Percentiles rank a stretch among this genome's conserved stretches.
Conservation (phyloP, 2,888 invertebrate genomes). For the Eurytoma californica region DNA sequence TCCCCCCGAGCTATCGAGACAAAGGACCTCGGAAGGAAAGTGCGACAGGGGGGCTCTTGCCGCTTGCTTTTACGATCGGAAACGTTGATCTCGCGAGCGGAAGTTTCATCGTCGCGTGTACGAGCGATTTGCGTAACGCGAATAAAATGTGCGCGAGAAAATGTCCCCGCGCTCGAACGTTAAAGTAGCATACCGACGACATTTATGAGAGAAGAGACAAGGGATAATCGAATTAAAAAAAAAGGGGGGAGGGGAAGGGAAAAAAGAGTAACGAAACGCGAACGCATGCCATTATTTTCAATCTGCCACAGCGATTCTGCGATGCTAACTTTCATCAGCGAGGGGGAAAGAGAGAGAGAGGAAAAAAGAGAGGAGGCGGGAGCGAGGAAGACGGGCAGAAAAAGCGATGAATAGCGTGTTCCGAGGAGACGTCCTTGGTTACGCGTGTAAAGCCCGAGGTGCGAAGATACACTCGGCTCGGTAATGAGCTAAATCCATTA, state of each 20-base stretch:
- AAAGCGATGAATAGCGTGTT: conserved; percentile 49
- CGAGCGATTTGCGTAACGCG: no score
- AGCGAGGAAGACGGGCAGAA: background rate
- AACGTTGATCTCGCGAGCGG: no score
- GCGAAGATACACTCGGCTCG: conserved; percentile 58
- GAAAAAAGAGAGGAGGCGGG: background rate
- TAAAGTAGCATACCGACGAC: no score
- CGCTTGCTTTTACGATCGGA: no score
- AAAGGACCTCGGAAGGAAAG: conserved; percentile 9
- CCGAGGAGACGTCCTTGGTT: conserved; percentile 60
- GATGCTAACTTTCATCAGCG: background rate
- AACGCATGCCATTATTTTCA: background rate
- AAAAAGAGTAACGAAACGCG: background rate
- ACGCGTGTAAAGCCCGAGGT: conserved; percentile 59
- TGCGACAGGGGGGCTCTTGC: no score
- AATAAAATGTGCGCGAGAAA: no score
- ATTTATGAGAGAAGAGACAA: no score
- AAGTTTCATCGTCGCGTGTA: no score
- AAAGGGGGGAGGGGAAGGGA: background rate
- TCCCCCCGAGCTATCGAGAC: conserved; percentile 5
- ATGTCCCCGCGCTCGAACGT: no score
- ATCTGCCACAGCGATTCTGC: background rate
- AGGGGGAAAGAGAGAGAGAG: background rate
- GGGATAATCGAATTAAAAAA: conserved; percentile 12
- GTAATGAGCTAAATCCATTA: conserved; percentile 68